phyloP scores from a whole-genome alignment of 1,140 invertebrate genomes.

The Solenopsis invicta region DNA sequence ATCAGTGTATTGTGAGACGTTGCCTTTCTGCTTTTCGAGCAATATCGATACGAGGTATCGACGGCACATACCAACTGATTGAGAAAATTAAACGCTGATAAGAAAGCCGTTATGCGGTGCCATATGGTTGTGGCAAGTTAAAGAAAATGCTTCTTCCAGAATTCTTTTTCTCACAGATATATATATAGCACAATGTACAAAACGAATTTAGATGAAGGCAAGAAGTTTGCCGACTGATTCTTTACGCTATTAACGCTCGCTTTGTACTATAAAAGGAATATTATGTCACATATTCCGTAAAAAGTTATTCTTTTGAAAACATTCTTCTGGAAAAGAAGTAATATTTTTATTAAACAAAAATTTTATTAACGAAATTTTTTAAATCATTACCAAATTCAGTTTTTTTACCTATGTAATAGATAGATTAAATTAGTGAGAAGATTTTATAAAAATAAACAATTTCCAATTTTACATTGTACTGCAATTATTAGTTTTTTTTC shows the following conservation, averaged over 20 bases:
- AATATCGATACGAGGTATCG: not conserved
- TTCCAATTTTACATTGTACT: not conserved
- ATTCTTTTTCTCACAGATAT: not conserved
- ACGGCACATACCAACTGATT: not conserved
- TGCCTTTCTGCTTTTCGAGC: not conserved
- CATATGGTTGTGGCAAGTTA: slow-evolving; percentile 37
- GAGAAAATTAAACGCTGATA: slow-evolving; percentile 35
- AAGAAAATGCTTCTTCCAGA: slow-evolving; percentile 24
- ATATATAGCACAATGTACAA: not conserved
- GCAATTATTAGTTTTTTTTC: not conserved
- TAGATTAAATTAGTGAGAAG: no score
- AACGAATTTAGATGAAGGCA: slow-evolving; percentile 1
- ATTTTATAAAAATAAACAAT: not conserved
- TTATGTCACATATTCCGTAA: not conserved
- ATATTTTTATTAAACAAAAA: no score
- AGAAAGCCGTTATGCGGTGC: slow-evolving; percentile 17
- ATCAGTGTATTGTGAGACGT: not conserved
- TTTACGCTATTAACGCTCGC: not conserved
- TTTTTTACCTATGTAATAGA: no score
- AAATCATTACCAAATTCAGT: no score
- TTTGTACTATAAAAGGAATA: not conserved
- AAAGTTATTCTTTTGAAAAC: no score
- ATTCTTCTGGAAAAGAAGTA: no score
- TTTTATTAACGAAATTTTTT: no score
- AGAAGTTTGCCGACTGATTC: not conserved